These are phyloP conservation scores for Polyboroides typus DNA, from an alignment of 2,797 vertebrate species.

Conservation along the genomic window DNA sequence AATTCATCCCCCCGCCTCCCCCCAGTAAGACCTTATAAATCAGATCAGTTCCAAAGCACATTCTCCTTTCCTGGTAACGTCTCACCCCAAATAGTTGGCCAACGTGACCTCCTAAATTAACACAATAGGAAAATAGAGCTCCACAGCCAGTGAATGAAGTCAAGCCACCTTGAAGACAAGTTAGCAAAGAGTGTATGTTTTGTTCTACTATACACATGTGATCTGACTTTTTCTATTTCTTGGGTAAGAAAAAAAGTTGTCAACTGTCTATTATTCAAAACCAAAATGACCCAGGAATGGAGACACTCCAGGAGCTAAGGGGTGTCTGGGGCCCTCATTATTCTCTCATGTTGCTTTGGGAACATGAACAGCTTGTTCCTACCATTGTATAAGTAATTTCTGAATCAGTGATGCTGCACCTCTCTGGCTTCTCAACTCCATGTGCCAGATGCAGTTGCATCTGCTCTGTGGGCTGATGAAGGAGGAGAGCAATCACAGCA, in stretches of 20 bases:
- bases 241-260: neutral
- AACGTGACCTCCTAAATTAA: neutral
- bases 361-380: neutral
- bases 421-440: neutral
- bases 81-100: neutral
- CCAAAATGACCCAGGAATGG: neutral
- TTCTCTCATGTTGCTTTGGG: neutral
- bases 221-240: neutral
- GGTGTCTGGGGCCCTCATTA: neutral
- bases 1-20: no score
- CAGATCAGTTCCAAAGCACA: neutral
- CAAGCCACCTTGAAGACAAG: neutral
- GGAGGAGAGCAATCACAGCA: neutral
- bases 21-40: neutral
- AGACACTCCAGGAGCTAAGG: neutral
- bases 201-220: rapidly evolving
- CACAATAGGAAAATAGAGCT: neutral
- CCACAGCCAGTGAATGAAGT: neutral
- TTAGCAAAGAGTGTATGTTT: neutral
- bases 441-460: neutral
- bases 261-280: neutral
- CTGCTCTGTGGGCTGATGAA: neutral
- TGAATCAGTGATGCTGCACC: neutral
- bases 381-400: neutral
- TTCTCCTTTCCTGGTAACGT: neutral